Conservation (phyloP, 2,797 vertebrate genomes). For the Sebastes miniatus region DNA sequence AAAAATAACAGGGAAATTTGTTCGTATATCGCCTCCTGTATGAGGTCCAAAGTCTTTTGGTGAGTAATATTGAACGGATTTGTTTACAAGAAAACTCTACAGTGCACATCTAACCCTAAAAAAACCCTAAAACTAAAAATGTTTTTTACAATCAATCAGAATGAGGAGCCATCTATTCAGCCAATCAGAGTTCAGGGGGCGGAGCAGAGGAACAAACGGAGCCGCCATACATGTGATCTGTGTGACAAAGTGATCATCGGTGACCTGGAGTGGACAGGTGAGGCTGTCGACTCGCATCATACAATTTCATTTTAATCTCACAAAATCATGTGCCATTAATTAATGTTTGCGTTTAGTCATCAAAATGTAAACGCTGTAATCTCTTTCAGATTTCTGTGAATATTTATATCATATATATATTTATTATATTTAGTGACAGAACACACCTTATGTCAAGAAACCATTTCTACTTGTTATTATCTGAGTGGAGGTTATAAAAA, state of each 20-base stretch:
- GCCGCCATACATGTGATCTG: slow-evolving; percentile 83
- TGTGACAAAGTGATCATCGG: slow-evolving; percentile 92
- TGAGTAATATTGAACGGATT: not conserved
- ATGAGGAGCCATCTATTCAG: slow-evolving; percentile 70
- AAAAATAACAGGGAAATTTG: no score
- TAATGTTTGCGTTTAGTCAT: not conserved
- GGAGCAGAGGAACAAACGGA: slow-evolving; percentile 83
- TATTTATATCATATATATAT: not conserved
- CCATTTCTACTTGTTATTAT: no score
- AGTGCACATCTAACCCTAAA: not conserved
- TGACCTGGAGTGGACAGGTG: slow-evolving; percentile 95
- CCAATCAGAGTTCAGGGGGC: slow-evolving; percentile 80
- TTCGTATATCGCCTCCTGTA: no score
- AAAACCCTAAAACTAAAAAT: not conserved
- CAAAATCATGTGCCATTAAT: accelerated
- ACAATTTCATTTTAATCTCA: not conserved
- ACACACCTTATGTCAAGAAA: no score
- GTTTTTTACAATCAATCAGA: slow-evolving; percentile 70
- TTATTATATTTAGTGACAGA: not conserved
- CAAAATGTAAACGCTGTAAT: no score
- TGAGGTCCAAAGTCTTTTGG: not conserved
- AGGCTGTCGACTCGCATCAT: not conserved
- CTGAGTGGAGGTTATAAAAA: not conserved
- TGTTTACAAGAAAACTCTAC: not conserved
- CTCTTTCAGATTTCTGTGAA: not conserved